Base-by-base conservation (phyloP, 2,888 invertebrate species). In the Rhorus exstirpatorius region DNA sequence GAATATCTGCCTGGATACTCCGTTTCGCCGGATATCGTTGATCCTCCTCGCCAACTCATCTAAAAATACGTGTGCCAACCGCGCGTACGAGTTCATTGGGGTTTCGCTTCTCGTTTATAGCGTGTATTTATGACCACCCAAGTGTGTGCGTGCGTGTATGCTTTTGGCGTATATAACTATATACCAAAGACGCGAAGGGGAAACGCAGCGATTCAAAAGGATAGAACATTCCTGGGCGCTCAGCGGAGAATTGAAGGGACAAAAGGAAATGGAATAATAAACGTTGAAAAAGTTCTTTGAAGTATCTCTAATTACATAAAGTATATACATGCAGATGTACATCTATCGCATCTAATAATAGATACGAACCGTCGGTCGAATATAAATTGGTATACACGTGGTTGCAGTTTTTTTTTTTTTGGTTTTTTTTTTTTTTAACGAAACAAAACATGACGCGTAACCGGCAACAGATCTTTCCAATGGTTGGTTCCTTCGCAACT, bases 401-500 rank as follows among this genome's bases (percentile, higher is more conserved):
- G 6, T 38, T 8, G 10, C 4, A 38, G 4, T 38, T 38, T 3
- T 10, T 8, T 38, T 38, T 38, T n/a, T n/a, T n/a, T n/a, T n/a
- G n/a, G n/a, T 3, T 10, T 8, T 38, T 38, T 38, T 4, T 38
- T 38, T 4, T 38, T 38, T 8, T 1, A 38, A 38, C 10, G 38
- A 8, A 10, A 38, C 31, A 38, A 38, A 84, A 86, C 81, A 92
- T 92, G 92, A 92, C 92, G 83, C 91, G 92, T 82, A 91, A 94
- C 90, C 94, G 94, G 88, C 94, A 94, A 87, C 93, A 93, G 83
- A 93, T 93, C 83, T 93, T 94, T 85, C 94, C 94, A 10, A 89
- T 94, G 65, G 76, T 76, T 10, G 92, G 94, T 86, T 93, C 94
- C 65, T 94, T 94, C 88, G 94, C 94, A 78, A 94, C 94, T 8